phyloP scores from a whole-genome alignment of 30 jellyfish, hydroid and myxozoan species.

The Phacellophora camtschatica region DNA sequence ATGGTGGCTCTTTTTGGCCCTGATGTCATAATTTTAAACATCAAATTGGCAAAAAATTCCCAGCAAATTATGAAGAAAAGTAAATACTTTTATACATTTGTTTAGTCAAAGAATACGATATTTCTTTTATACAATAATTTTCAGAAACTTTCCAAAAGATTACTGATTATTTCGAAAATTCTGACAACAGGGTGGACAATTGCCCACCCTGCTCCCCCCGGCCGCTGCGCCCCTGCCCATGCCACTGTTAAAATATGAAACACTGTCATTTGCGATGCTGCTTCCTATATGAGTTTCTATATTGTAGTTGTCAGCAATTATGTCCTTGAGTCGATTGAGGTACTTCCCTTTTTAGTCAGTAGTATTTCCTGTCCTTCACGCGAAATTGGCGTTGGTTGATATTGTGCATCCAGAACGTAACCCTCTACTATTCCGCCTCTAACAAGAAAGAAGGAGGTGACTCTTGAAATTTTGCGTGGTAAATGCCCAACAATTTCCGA shows the following conservation, averaged over 20 bases:
- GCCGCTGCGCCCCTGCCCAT: too few relatives aligned
- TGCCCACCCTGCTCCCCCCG: too few relatives aligned
- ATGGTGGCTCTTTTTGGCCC: too few relatives aligned
- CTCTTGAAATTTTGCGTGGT: not conserved
- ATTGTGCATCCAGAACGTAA: not conserved
- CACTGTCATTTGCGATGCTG: not conserved
- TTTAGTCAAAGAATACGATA: too few relatives aligned
- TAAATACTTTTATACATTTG: too few relatives aligned
- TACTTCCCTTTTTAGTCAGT: not conserved
- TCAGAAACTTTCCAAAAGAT: too few relatives aligned
- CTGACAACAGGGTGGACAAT: too few relatives aligned
- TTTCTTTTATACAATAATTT: too few relatives aligned
- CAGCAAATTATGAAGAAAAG: too few relatives aligned
- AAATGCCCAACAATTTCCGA: not conserved
- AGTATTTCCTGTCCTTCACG: not conserved
- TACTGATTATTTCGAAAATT: too few relatives aligned
- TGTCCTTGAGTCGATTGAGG: not conserved
- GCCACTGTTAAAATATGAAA: not conserved
- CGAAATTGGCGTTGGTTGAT: not conserved
- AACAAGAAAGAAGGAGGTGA: not conserved
- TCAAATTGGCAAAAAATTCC: too few relatives aligned
- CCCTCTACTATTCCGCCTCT: not conserved
- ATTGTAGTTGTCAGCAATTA: not conserved
- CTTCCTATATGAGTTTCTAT: not conserved
- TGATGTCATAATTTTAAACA: too few relatives aligned